Base-by-base conservation (phyloP, 2,113 vertebrate genomes). In the Pomatorhinus ruficollis region DNA sequence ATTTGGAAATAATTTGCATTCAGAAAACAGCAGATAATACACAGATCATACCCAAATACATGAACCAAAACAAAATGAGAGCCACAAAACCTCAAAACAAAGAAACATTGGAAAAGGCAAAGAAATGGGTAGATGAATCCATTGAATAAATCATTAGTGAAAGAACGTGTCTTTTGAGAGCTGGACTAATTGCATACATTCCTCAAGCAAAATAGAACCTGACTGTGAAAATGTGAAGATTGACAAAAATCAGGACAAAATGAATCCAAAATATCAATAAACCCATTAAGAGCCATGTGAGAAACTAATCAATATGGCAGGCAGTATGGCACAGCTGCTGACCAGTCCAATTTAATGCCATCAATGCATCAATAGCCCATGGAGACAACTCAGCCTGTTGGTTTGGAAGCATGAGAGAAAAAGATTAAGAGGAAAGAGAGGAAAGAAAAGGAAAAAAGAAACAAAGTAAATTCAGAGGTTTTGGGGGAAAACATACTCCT, bases 221-320 rank as follows among this genome's bases (percentile, higher is more conserved):
- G 79, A 83, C 87, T 90, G 88, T 91, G 75, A 83, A 97, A 96
- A 95, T 44, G 84, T 45, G 71, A 77, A 92, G 76, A 66, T 15
- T 66, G 90, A 85, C 75, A 93, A 93, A 96, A 96, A 93, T 92
- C 60, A 74, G 75, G 71, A 83, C 64, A 66, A 93, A 96, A 96
- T 90, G 39, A 96, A 81, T 92, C 68, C 47, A 83, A 95, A 97
- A 95, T 94, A 96, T 96, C 95, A 96, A 97, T 96, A 97, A 97
- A 96, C 71, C 88, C 93, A 83, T 96, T 97, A 90, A 95, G 35
- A 88, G 35, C 39, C 82, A 68, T 83, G 87, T 85, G 90, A 92
- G 68, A 83, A 93, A 66, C 27, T 25, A 47, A 95, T 96, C 93
- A 0, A 96, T 96, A 95, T 60, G 80, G 86, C 7, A 59, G 88